A percentile compares a stretch with the other conserved stretches of the same genome.
phyloP scores from a whole-genome alignment of 2,888 invertebrate genomes.

The Taphrorychus bicolor region DNA sequence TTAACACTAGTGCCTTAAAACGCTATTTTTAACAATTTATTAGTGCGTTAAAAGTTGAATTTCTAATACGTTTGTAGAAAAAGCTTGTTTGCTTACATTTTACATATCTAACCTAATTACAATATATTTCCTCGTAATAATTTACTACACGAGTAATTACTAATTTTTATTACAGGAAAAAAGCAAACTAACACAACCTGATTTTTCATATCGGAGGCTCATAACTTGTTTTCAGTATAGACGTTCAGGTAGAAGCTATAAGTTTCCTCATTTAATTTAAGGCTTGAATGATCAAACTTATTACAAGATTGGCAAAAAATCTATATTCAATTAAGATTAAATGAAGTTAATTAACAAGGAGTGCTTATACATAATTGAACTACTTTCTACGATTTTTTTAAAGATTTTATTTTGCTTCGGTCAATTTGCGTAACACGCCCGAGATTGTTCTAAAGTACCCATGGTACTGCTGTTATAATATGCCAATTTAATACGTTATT shows the following conservation, averaged over 20 bases:
- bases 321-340: conserved; percentile 41
- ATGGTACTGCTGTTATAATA: neutral
- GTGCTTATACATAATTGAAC: conserved; percentile 38
- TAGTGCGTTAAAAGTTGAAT: too few species aligned
- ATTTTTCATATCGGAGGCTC: neutral
- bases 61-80: too few species aligned
- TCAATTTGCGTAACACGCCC: conserved; percentile 33
- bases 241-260: conserved; percentile 2
- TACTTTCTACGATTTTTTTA: conserved; percentile 37
- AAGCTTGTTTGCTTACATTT: neutral
- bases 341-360: conserved; percentile 41
- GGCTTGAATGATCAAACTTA: conserved; percentile 38
- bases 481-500: neutral
- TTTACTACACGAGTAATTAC: neutral
- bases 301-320: conserved; percentile 32
- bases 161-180: conserved; percentile 3
- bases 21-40: too few species aligned
- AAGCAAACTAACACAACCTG: neutral
- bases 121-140: neutral
- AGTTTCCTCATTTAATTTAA: conserved; percentile 42
- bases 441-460: conserved; percentile 17
- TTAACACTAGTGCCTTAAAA: too few species aligned
- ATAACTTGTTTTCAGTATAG: neutral
- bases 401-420: conserved; percentile 25
- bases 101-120: neutral